Evolutionary conservation across 2,888 invertebrate genomes (phyloP).

Genomic region (Acheta domesticus): DNA sequence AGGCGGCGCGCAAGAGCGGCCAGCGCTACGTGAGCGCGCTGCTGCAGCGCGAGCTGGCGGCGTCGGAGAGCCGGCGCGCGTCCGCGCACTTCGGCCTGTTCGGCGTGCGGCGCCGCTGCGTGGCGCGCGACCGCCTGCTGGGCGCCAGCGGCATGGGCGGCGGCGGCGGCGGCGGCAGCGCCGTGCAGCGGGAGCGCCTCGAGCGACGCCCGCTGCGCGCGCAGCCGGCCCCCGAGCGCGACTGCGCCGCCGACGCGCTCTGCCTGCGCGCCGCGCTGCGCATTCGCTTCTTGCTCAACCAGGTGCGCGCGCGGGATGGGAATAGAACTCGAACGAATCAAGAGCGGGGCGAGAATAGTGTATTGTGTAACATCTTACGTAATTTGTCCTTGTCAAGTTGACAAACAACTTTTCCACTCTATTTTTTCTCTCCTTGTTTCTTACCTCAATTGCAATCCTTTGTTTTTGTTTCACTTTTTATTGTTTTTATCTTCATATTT

Average conservation of each 20-base stretch:
- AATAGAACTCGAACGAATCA: no score
- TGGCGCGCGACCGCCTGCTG: not conserved
- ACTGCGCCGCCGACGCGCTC: not conserved
- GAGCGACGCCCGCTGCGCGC: not conserved
- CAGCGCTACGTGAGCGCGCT: slow-evolving; percentile 8
- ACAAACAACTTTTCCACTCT: no score
- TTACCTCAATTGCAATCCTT: no score
- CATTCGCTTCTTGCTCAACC: not conserved
- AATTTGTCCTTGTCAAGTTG: no score
- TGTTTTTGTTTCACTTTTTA: no score
- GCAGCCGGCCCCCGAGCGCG: not conserved
- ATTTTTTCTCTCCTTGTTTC: no score
- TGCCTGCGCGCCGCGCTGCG: not conserved
- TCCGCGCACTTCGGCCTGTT: not conserved
- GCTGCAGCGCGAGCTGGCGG: slow-evolving; percentile 5
- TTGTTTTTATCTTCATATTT: no score
- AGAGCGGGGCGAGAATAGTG: no score
- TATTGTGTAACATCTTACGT: no score
- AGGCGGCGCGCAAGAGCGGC: slow-evolving; percentile 1
- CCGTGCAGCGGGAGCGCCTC: not conserved
- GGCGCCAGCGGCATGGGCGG: not conserved
- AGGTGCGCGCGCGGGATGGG: not conserved
- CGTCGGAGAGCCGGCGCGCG: not conserved
- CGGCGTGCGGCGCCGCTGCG: not conserved
- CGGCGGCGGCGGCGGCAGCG: not conserved